phyloP scores from a whole-genome alignment of 2,888 invertebrate species.

The Zaprionus obscuricornis region DNA sequence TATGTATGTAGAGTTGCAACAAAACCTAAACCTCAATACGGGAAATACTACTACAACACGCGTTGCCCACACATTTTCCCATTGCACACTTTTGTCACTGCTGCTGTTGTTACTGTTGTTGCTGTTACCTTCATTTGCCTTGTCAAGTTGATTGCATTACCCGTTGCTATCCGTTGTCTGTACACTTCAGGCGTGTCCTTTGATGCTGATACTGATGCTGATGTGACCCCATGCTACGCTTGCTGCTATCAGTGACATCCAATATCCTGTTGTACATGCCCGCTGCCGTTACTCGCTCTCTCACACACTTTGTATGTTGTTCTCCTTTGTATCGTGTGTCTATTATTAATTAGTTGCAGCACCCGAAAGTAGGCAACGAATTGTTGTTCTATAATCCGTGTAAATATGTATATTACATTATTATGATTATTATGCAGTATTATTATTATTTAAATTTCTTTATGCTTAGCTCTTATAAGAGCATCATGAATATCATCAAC shows the following conservation, averaged over 20 bases:
- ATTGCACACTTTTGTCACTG: background rate
- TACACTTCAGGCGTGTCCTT: background rate
- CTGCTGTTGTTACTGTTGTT: too few relatives aligned
- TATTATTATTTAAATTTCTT: conserved; percentile 19
- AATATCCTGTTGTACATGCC: conserved; percentile 26
- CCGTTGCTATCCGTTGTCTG: background rate
- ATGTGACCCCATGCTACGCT: conserved; percentile 4
- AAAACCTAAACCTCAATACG: too few relatives aligned
- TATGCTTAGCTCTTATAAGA: too few relatives aligned
- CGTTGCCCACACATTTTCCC: too few relatives aligned
- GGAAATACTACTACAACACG: too few relatives aligned
- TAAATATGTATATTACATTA: conserved; percentile 27
- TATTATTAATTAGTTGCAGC: conserved; percentile 38
- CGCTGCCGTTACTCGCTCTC: too few relatives aligned
- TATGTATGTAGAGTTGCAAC: too few relatives aligned
- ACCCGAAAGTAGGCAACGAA: conserved; percentile 18
- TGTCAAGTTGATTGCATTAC: conserved; percentile 28
- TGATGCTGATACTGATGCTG: background rate
- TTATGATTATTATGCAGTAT: conserved; percentile 29
- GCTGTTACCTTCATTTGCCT: background rate
- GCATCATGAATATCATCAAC: too few relatives aligned
- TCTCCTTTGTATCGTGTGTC: background rate
- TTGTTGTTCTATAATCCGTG: conserved; percentile 14
- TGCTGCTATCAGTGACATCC: conserved; percentile 1
- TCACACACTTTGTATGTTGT: too few relatives aligned